Conservation (phyloP, 2,113 vertebrate genomes). For the Pachyramphus minor region DNA sequence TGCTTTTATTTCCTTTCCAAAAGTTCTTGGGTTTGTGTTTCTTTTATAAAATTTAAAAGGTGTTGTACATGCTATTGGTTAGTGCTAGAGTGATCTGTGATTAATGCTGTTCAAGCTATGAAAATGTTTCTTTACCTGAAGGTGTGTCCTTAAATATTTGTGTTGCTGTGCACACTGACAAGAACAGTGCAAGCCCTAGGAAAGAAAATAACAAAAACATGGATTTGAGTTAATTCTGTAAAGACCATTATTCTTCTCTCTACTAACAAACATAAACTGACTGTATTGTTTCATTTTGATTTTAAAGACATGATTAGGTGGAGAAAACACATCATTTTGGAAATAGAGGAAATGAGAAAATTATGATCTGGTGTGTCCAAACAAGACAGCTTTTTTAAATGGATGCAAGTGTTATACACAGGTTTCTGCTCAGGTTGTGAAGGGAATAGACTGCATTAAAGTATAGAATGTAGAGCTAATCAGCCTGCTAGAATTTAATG, state of each 20-base stretch:
- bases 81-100: conserved; percentile 7
- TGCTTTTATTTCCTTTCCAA: not conserved
- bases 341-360: not conserved
- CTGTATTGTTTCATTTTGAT: not conserved
- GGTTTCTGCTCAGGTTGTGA: not conserved
- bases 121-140: conserved; percentile 7
- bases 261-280: not conserved
- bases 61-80: not conserved
- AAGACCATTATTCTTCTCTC: not conserved
- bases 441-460: not conserved
- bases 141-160: not conserved
- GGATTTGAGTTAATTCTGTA: not conserved
- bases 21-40: not conserved
- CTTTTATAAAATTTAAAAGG: not conserved
- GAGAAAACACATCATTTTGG: not conserved
- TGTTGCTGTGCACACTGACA: conserved; percentile 14
- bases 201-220: not conserved
- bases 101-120: conserved; percentile 2
- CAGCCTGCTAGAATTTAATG: not conserved
- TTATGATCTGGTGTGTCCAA: not conserved
- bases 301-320: not conserved
- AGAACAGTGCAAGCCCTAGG: not conserved
- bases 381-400: not conserved
- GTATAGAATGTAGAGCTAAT: not conserved
- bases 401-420: not conserved